Conservation (phyloP, 2,797 vertebrate species). For the Enteromius anoplus region DNA sequence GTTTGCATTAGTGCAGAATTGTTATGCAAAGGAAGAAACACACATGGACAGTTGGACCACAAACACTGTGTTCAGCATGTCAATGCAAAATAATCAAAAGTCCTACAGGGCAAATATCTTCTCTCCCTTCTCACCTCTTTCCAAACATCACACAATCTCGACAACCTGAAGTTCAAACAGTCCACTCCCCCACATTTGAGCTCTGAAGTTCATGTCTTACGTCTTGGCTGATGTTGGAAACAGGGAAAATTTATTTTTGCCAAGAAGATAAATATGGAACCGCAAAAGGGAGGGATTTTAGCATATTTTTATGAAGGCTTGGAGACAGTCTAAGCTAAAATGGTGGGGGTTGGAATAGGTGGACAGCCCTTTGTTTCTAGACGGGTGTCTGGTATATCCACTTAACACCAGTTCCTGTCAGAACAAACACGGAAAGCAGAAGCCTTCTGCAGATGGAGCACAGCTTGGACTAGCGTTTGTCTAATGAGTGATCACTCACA, state of each 20-base stretch:
- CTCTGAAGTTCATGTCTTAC: constrained; percentile 16
- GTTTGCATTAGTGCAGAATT: constrained; percentile 16
- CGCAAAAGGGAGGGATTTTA: neutral
- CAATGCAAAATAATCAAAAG: constrained; percentile 26
- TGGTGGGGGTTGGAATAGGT: constrained; percentile 10
- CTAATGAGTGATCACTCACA: constrained; percentile 74
- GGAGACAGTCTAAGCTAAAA: neutral
- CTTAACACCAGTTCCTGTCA: constrained; percentile 73
- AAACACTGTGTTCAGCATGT: constrained; percentile 11
- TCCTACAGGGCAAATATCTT: neutral
- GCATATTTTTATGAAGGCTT: neutral
- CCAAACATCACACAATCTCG: constrained; percentile 16
- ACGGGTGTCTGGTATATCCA: constrained; percentile 70
- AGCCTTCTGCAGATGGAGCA: constrained; percentile 66
- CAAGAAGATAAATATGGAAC: neutral
- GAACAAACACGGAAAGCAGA: constrained; percentile 65
- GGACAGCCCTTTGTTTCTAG: constrained; percentile 72
- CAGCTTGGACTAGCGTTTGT: constrained; percentile 73
- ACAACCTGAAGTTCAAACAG: constrained; percentile 37
- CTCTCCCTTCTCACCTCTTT: neutral
- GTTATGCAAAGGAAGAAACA: constrained; percentile 5
- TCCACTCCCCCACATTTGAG: neutral
- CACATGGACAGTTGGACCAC: constrained; percentile 21
- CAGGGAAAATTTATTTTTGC: constrained; percentile 5
- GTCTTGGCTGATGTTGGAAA: constrained; percentile 15